These are phyloP conservation scores for Brachionus sp. DNA, from an alignment of 1,140 invertebrate genomes.

Conservation along the genomic window DNA sequence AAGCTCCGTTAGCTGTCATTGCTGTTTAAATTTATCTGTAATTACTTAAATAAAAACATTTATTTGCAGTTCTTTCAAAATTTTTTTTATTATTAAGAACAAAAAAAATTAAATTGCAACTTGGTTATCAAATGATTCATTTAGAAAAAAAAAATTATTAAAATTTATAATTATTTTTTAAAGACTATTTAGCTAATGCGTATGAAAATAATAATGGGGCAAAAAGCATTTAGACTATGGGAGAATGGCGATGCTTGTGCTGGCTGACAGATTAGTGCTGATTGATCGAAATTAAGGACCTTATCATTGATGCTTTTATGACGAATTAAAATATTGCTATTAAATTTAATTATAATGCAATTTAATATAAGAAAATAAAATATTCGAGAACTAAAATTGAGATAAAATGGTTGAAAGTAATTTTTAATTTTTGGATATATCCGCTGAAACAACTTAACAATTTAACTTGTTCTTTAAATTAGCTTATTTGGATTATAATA, in stretches of 20 bases:
- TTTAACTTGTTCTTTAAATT: background rate
- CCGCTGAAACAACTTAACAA: background rate
- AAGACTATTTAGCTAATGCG: background rate
- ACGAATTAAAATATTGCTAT: background rate
- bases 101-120: background rate
- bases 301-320: background rate
- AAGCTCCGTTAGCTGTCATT: slow-evolving; percentile 10
- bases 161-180: background rate
- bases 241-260: too few relatives aligned
- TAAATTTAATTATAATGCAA: background rate
- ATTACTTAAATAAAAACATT: background rate
- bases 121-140: background rate
- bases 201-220: background rate
- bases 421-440: background rate
- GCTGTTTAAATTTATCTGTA: background rate
- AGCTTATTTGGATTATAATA: too few relatives aligned
- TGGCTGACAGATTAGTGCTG: background rate
- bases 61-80: background rate
- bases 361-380: background rate
- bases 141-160: background rate
- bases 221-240: background rate
- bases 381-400: background rate
- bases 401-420: background rate
- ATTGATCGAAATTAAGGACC: background rate
- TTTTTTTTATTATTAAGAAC: background rate